phyloP scores from a whole-genome alignment of 2,888 invertebrate genomes.

The Hanleya hanleyi region DNA sequence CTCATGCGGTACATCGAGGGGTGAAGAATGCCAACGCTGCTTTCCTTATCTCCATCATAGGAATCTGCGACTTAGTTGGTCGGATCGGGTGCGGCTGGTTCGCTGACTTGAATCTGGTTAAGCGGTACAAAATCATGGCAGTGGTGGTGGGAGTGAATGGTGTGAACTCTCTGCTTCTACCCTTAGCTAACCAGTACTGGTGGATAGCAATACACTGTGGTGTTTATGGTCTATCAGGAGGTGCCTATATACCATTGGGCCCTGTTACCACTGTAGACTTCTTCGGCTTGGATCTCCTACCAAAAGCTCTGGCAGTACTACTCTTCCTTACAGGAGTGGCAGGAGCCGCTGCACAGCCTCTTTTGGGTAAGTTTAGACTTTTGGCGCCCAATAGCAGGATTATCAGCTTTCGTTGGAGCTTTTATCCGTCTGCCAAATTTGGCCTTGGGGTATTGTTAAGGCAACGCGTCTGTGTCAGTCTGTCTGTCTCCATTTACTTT shows the following conservation, averaged over 20 bases:
- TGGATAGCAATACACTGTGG: not conserved
- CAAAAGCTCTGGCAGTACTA: not conserved
- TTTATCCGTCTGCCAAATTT: too few relatives aligned
- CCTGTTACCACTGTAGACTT: not conserved
- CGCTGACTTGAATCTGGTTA: constrained; percentile 20
- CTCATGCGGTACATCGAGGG: not conserved
- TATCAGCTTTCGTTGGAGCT: too few relatives aligned
- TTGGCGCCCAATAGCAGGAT: too few relatives aligned
- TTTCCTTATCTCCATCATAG: constrained; percentile 21
- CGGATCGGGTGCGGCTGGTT: constrained; percentile 24
- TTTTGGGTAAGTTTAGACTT: not conserved
- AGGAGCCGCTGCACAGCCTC: not conserved
- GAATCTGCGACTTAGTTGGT: constrained; percentile 18
- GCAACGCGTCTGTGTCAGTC: too few relatives aligned
- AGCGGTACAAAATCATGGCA: constrained; percentile 15
- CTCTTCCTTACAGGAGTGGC: not conserved
- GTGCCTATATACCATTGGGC: not conserved
- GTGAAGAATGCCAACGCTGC: not conserved
- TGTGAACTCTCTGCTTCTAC: not conserved
- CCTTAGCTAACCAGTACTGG: not conserved
- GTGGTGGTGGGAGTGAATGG: not conserved
- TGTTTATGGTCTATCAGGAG: not conserved
- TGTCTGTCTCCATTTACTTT: too few relatives aligned
- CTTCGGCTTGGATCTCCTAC: not conserved
- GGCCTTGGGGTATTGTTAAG: too few relatives aligned